A percentile compares a stretch with the other conserved stretches of the same genome.
These are phyloP conservation scores for Pygoscelis antarcticus DNA, from an alignment of 2,113 vertebrate species.

Conservation along the genomic window DNA sequence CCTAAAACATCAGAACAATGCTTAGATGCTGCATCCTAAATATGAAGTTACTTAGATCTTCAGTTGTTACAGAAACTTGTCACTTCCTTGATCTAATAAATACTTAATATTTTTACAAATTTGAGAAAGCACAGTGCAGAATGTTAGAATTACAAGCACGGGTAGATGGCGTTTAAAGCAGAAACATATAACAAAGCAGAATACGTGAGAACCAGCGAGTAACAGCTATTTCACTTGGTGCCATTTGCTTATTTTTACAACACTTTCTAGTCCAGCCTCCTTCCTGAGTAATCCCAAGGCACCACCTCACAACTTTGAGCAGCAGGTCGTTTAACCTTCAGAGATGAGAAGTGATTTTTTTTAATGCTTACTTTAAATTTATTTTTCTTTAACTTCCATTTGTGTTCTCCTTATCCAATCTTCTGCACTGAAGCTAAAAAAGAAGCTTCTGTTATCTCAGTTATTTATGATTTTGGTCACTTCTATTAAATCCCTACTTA, in stretches of 20 bases:
- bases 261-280: background rate
- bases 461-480: constrained; percentile 19
- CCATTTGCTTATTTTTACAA: background rate
- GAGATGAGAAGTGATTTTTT: background rate
- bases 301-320: background rate
- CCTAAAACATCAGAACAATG: background rate
- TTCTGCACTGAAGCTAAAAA: background rate
- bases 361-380: constrained; percentile 11
- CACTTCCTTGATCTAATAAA: background rate
- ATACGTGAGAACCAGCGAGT: background rate
- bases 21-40: background rate
- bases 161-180: background rate
- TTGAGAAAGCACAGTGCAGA: background rate
- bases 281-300: constrained; percentile 2
- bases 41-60: background rate
- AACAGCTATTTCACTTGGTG: background rate
- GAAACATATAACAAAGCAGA: background rate
- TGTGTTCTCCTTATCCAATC: constrained; percentile 5
- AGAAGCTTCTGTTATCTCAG: constrained; percentile 8
- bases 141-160: background rate
- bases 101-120: background rate
- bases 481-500: background rate
- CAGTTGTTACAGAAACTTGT: background rate
- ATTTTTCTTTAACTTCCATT: constrained; percentile 3
- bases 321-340: constrained; percentile 10